Percentiles rank a stretch among this genome's conserved stretches.
Conservation (phyloP, 2,797 vertebrate genomes). For the Alcedo quadribrachys region DNA sequence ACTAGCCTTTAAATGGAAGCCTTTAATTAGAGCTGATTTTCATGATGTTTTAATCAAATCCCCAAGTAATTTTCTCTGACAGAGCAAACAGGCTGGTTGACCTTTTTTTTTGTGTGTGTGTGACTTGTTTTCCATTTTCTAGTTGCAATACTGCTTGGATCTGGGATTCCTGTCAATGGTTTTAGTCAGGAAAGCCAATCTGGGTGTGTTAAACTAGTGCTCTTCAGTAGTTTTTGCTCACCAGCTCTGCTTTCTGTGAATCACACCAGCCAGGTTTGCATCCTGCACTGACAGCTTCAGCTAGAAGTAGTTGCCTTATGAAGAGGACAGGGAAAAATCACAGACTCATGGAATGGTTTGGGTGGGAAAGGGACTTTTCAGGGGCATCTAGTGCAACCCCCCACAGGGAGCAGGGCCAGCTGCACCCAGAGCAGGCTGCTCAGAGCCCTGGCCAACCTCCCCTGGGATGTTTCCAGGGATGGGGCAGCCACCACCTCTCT, state of each 20-base stretch:
- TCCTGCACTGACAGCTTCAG: background rate
- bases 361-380: background rate
- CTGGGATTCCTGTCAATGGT: background rate
- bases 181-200: background rate
- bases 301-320: background rate
- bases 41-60: background rate
- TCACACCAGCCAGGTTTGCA: background rate
- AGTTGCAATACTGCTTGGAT: background rate
- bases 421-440: background rate
- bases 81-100: background rate
- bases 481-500: background rate
- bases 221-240: background rate
- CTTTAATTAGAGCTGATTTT: background rate
- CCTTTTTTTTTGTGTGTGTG: background rate
- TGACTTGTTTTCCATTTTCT: background rate
- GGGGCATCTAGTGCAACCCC: background rate
- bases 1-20: background rate
- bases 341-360: background rate
- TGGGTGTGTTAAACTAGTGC: background rate
- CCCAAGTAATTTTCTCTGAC: background rate
- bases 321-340: background rate
- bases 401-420: background rate
- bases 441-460: background rate
- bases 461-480: background rate
- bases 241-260: background rate